A percentile compares a stretch with the other conserved stretches of the same genome.
These are phyloP conservation scores for Heterodera carotae DNA, from an alignment of 1,140 invertebrate species.

Conservation along the genomic window DNA sequence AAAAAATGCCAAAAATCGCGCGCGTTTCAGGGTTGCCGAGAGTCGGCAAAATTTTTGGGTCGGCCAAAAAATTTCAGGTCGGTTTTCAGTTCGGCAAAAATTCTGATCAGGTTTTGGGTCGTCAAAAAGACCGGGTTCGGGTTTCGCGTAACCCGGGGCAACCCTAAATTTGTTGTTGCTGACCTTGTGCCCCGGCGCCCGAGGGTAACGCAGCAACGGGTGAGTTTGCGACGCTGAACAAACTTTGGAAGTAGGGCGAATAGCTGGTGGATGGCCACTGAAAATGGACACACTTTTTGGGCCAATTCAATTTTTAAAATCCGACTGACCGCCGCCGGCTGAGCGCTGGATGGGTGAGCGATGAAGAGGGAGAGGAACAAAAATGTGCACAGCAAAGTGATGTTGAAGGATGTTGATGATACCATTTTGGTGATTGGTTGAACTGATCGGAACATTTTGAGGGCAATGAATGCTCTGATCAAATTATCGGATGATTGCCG, in stretches of 20 bases:
- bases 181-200: constrained; percentile 22
- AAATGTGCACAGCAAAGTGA: too few species aligned
- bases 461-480: too few species aligned
- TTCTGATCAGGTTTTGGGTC: too few species aligned
- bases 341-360: background rate
- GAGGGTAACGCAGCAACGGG: constrained; percentile 39
- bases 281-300: background rate
- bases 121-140: too few species aligned
- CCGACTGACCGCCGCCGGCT: background rate
- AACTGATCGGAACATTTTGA: too few species aligned
- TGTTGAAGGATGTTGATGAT: background rate
- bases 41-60: too few species aligned
- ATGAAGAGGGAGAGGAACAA: background rate
- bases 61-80: too few species aligned
- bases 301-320: background rate
- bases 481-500: too few species aligned
- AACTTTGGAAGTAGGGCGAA: constrained; percentile 46
- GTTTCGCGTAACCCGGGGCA: too few species aligned
- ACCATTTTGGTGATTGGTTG: background rate
- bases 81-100: too few species aligned
- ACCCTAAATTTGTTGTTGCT: background rate
- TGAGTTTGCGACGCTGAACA: constrained; percentile 34
- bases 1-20: background rate
- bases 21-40: too few species aligned
- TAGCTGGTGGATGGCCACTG: constrained; percentile 45